Base-by-base conservation (phyloP, 2,888 invertebrate genomes). In the Xestia c-nigrum region DNA sequence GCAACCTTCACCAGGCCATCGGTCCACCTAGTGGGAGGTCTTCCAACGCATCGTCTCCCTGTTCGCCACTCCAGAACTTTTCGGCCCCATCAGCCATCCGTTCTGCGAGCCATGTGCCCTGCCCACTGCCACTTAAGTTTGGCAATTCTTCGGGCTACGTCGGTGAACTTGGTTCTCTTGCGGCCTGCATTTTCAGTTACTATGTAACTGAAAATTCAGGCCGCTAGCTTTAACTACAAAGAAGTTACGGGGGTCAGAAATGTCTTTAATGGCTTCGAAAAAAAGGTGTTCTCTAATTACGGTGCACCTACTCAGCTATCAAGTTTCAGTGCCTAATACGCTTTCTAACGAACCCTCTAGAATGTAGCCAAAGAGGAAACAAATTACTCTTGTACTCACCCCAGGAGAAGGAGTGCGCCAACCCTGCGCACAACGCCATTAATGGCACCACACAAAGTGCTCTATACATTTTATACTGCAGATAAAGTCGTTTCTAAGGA, bases 321-420 rank as follows among this genome's bases (percentile, higher is more conserved):
- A 50, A 50, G 50, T 50, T 50, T 52, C 7, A 52, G 50, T 9
- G 7, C 50, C 21, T 7, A 52, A 52, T 52, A 21, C 9, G 21
- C 21, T 52, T 52, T 21, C 21, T 52, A 50, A 21, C 9, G 21
- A 52, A 52, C 3, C 3, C 50, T 52, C 50, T 52, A 50, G 21
- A 50, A 21, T 21, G 7, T 21, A 52, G 50, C 31, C 7, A 52
- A 52, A 21, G 21, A 52, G 19, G 9, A 52, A 52, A 21, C 7
- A 52, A 52, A 52, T 50, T 7, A 50, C 21, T 7, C 7, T 67
- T 69, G 19, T 24, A 69, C 69, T 69, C 43, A 69, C 69, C 69
- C 69, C 69, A 69, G 19, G 57, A 31, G 31, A 31, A 24, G 19
- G 40, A 57, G 7, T 57, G 24, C 19, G 19, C 55, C 55, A 24